Evolutionary conservation across 2,888 invertebrate species (phyloP), one percentile per base, ranked within the genome.

Genomic region (Acanthacorydalis orientalis): DNA sequence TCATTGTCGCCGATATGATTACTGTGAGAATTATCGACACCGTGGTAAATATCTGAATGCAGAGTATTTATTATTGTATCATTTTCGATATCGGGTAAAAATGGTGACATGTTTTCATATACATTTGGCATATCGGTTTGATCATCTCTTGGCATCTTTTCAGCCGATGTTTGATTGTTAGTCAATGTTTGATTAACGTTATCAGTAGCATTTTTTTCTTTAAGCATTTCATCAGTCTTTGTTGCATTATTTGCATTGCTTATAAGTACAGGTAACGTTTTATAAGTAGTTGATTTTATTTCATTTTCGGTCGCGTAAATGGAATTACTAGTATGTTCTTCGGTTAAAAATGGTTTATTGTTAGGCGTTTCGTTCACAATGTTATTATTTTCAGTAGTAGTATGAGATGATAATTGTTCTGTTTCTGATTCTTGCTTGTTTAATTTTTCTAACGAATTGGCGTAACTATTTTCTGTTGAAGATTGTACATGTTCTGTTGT

Each of bases 81-180:
- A 56, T 77, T 77, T 59, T 78, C 77, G 14, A 73, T 67, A 57
- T 79, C 80, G 7, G 80, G 78, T 54, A 80, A 62, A 57, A 79
- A 80, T 6, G 80, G 80, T 50, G 77, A 77, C 77, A 78, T 78
- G 55, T 75, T 74, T 41, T 74, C 71, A 56, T 65, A 66, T 42
- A 43, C 48, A 43, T 51, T 52, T 12, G 48, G 48, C 48, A 48
- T 50, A 3, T 53, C 50, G 40, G 48, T 47, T 31, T 43, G 34
- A 37, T 31, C 31, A 41, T 39, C 44, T 6, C 12, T 42, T 40
- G 41, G 32, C 11, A 23, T n/a, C 15, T n/a, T 35, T 34, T 23
- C 23, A 47, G 48, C 46, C 11, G 40, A n/a, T 1, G 48, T 49
- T 9, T 38, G 32, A 31, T 48, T 40, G 32, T 31, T 31, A 12